Evolutionary conservation across 2,797 vertebrate species (phyloP), one percentile per base, ranked within the genome.

Genomic region (Kryptolebias ocellatus): DNA sequence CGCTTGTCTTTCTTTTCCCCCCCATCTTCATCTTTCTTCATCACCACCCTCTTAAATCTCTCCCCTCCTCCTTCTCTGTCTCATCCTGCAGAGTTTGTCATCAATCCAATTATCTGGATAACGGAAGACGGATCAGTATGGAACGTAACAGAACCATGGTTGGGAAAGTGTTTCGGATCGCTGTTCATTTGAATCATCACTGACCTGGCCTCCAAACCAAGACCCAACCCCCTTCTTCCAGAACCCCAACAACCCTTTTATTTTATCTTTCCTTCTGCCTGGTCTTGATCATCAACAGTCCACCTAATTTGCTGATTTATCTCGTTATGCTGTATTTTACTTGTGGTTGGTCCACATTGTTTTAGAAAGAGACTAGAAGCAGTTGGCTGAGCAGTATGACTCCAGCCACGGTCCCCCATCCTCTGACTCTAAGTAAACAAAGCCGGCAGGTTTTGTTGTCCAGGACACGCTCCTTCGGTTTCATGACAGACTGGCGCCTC

Each of bases 111-210:
- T 56, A 76, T 82, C 77, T 67, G 72, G 68, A 86, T 88, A 56
- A 73, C 53, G 57, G 81, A 20, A 66, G 61, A 72, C 81, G 58
- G 58, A 61, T 63, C 90, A 91, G 80, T 87, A 95, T 95, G 93
- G 93, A 95, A 93, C 93, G 93, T 60, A 95, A 94, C 90, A 94
- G 93, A 94, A 59, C 58, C 68, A 72, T 74, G 74, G 74, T 80
- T 46, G 44, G 71, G 84, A 84, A 88, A 85, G 75, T 44, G 49
- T 72, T 84, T 79, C 58, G 67, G 69, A 87, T 74, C 29, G 57
- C 68, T 53, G 46, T 72, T 53, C 56, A 62, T 78, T 67, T 53
- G 39, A 74, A 67, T 70, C 84, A 83, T 52, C 72, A 80, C 74
- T 91, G 81, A 91, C 67, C 81, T 60, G 74, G 61, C 56, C 60